Conservation (phyloP, 1,140 invertebrate species). For the Cherax quadricarinatus region DNA sequence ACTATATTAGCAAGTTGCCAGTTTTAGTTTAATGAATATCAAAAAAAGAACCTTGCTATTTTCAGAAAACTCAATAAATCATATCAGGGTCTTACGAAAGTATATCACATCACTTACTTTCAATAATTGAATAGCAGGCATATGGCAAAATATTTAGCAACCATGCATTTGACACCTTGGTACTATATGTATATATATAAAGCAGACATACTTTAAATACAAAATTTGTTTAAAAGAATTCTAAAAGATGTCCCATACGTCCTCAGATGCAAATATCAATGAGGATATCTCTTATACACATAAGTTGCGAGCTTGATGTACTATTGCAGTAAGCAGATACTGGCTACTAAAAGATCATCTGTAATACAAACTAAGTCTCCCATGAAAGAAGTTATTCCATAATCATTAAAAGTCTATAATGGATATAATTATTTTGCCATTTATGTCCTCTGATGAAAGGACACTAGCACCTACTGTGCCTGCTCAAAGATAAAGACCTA, state of each 20-base stretch:
- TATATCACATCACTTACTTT: slow-evolving; percentile 5
- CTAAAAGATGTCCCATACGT: background rate
- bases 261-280: slow-evolving; percentile 43
- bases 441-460: slow-evolving; percentile 12
- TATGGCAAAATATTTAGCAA: slow-evolving; percentile 20
- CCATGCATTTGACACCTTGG: slow-evolving; percentile 17
- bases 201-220: slow-evolving; percentile 21
- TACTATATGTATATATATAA: slow-evolving; percentile 30
- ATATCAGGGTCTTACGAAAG: background rate
- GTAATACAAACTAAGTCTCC: slow-evolving; percentile 33
- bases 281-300: slow-evolving; percentile 46
- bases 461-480: slow-evolving; percentile 29
- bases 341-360: slow-evolving; percentile 57
- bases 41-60: background rate
- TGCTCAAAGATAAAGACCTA: slow-evolving; percentile 10
- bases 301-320: slow-evolving; percentile 55
- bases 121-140: slow-evolving; percentile 24
- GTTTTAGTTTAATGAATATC: too few species aligned
- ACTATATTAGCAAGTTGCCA: too few species aligned
- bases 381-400: slow-evolving; percentile 50
- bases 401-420: slow-evolving; percentile 32
- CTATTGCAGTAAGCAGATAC: slow-evolving; percentile 60
- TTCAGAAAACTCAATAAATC: background rate
- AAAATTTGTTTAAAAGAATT: slow-evolving; percentile 15
- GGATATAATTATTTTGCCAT: slow-evolving; percentile 33